phyloP scores from a whole-genome alignment of 2,888 invertebrate species.

The Nematopogon swammerdamellus region DNA sequence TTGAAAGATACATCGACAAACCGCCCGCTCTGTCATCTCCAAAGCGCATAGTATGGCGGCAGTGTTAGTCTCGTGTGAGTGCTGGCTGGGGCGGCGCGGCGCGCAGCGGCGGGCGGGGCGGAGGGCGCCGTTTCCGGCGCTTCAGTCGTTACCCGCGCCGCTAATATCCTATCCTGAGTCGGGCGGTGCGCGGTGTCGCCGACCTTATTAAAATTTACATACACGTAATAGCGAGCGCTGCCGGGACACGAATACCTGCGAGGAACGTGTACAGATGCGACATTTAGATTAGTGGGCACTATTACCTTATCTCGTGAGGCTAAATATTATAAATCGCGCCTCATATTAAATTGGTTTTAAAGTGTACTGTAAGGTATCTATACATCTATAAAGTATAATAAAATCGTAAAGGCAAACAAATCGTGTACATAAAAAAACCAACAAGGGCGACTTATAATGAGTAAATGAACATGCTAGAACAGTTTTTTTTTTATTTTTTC shows the following conservation, averaged over 20 bases:
- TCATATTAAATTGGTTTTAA: no score
- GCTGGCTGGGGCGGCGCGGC: constrained; percentile 3
- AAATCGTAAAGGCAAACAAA: no score
- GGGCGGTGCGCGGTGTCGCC: not conserved
- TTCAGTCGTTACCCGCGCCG: constrained; percentile 19
- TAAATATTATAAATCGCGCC: no score
- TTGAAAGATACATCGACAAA: not conserved
- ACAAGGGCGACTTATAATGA: no score
- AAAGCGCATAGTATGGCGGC: not conserved
- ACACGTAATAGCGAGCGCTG: not conserved
- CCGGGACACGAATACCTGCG: not conserved
- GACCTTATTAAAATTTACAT: not conserved
- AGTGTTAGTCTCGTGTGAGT: constrained; percentile 1
- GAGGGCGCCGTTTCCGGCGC: constrained; percentile 30
- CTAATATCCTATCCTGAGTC: constrained; percentile 9
- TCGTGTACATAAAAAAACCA: no score
- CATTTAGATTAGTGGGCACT: not conserved
- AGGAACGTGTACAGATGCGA: not conserved
- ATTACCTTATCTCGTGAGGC: no score
- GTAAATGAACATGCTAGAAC: no score
- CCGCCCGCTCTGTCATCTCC: not conserved
- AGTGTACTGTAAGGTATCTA: no score
- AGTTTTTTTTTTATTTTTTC: no score
- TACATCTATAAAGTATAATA: no score
- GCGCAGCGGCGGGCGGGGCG: constrained; percentile 18